A percentile compares a stretch with the other conserved stretches of the same genome.
phyloP scores from a whole-genome alignment of 2,797 vertebrate genomes.

The Melanotaenia pygmaea region DNA sequence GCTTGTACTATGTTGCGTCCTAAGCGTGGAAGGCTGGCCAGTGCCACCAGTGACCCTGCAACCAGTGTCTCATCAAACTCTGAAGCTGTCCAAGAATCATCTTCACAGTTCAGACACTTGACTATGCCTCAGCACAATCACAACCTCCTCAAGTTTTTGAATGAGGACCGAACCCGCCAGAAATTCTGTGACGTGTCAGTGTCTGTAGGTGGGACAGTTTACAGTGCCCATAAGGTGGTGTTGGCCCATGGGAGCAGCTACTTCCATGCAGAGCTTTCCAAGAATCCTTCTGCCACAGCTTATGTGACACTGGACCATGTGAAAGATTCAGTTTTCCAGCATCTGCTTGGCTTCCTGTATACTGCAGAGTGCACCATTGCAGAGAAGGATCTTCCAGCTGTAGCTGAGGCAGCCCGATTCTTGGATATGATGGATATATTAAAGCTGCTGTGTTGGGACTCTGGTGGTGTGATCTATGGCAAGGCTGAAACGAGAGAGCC shows the following conservation, averaged over 20 bases:
- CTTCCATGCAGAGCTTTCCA: conserved; percentile 93
- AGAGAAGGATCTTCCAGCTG: conserved; percentile 87
- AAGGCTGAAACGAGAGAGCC: conserved; percentile 57
- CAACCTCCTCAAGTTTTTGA: conserved; percentile 91
- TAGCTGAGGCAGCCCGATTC: conserved; percentile 93
- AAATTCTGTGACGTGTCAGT: conserved; percentile 93
- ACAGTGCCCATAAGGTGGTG: conserved; percentile 93
- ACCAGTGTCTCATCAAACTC: not conserved
- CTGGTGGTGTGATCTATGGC: conserved; percentile 43
- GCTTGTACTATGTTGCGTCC: conserved; percentile 44
- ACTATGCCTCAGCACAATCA: conserved; percentile 87
- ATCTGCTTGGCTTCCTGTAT: conserved; percentile 93
- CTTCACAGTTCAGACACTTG: conserved; percentile 81
- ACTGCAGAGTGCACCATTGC: conserved; percentile 90
- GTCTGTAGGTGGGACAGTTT: conserved; percentile 89
- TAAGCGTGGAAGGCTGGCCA: conserved; percentile 52
- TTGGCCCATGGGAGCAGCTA: conserved; percentile 97
- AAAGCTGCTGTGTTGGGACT: conserved; percentile 85
- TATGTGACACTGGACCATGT: conserved; percentile 92
- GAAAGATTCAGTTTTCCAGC: conserved; percentile 90
- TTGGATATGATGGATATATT: conserved; percentile 96
- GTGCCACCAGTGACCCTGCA: conserved; percentile 14
- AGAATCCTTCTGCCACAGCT: conserved; percentile 84
- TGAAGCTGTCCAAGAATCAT: conserved; percentile 13
- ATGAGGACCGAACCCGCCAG: conserved; percentile 87